Conservation (phyloP, 2,113 vertebrate species). For the Zosterops borbonicus region DNA sequence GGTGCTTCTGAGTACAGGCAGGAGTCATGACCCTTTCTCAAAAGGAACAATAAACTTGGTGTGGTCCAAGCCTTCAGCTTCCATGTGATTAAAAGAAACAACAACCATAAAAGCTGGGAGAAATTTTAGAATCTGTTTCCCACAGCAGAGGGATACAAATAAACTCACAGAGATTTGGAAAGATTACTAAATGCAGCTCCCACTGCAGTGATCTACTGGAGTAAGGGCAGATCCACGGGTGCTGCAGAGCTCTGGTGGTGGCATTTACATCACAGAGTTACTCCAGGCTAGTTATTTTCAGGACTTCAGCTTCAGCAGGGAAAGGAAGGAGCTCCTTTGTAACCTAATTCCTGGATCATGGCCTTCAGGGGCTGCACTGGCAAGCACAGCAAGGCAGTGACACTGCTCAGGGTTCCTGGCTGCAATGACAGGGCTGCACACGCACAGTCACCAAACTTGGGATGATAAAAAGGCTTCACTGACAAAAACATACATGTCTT, state of each 20-base stretch:
- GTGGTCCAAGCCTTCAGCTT: not conserved
- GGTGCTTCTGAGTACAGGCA: not conserved
- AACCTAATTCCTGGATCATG: not conserved
- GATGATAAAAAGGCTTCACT: not conserved
- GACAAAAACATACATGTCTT: not conserved
- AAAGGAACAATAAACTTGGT: not conserved
- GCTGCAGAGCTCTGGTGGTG: not conserved
- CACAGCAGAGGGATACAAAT: not conserved
- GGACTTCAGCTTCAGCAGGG: not conserved
- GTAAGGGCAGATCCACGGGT: rapidly evolving
- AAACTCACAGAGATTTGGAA: not conserved
- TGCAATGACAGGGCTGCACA: rapidly evolving
- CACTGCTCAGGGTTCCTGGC: not conserved
- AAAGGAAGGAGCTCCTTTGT: not conserved
- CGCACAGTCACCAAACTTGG: rapidly evolving
- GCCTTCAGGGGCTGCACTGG: not conserved
- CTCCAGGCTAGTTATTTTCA: not conserved
- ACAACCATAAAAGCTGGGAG: not conserved
- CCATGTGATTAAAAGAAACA: not conserved
- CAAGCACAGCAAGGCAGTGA: not conserved
- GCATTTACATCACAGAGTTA: not conserved
- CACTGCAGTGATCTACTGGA: not conserved
- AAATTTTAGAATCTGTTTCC: not conserved
- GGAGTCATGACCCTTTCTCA: not conserved
- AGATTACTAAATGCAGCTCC: not conserved